Percentiles rank a stretch among this genome's conserved stretches.
phyloP scores from a whole-genome alignment of 2,113 vertebrate genomes.

The Glaucidium brasilianum region DNA sequence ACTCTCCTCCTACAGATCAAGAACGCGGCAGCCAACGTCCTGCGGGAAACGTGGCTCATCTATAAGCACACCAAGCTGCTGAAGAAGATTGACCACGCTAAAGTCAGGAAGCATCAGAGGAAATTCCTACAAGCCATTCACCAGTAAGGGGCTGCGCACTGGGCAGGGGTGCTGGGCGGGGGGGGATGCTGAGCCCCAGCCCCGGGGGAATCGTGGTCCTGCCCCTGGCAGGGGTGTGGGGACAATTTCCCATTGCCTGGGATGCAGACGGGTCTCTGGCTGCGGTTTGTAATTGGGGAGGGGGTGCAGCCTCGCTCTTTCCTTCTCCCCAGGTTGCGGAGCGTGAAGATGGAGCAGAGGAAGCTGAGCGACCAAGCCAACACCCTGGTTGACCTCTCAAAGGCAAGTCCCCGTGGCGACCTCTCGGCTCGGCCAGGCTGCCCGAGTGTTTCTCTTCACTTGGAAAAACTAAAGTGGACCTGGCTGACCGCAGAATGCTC shows the following conservation, averaged over 20 bases:
- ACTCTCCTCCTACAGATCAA: constrained; percentile 84
- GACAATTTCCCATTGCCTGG: background rate
- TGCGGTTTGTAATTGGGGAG: background rate
- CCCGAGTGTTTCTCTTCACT: background rate
- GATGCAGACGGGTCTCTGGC: background rate
- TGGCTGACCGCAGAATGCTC: background rate
- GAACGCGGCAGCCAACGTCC: constrained; percentile 93
- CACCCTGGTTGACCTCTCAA: constrained; percentile 95
- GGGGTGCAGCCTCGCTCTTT: background rate
- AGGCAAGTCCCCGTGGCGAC: constrained; percentile 74
- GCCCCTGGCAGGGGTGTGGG: background rate
- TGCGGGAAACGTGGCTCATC: constrained; percentile 97
- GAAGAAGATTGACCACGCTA: constrained; percentile 96
- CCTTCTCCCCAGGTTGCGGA: constrained; percentile 84
- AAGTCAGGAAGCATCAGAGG: constrained; percentile 95
- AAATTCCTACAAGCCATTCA: constrained; percentile 98
- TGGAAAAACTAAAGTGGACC: background rate
- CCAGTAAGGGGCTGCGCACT: constrained; percentile 80
- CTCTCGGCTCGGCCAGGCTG: background rate
- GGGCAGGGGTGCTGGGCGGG: fast-evolving
- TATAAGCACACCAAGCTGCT: constrained; percentile 97
- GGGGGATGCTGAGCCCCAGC: background rate
- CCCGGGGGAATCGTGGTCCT: too few species aligned
- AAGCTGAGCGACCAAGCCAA: constrained; percentile 98
- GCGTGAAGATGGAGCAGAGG: constrained; percentile 98